Evolutionary conservation across 2,113 vertebrate genomes (phyloP).

Genomic region (Phoxinus phoxinus): DNA sequence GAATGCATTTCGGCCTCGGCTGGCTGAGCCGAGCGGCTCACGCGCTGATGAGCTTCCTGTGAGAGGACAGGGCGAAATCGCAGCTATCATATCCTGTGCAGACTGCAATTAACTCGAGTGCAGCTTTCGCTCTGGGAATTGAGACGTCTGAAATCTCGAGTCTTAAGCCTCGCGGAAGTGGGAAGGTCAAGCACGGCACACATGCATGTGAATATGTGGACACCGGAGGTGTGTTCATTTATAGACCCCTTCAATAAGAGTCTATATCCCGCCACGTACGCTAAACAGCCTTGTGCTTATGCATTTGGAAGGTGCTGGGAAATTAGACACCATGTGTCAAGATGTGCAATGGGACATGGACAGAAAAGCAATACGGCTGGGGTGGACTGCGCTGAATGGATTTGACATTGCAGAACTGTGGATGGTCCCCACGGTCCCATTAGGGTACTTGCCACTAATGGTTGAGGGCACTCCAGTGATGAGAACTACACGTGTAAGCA

Average conservation of each 20-base stretch:
- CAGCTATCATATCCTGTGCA: conserved; percentile 47
- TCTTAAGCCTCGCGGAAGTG: conserved; percentile 31
- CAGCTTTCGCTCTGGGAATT: conserved; percentile 49
- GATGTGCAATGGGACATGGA: conserved; percentile 31
- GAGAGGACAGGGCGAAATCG: conserved; percentile 41
- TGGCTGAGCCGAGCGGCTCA: conserved; percentile 34
- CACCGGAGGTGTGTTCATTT: conserved; percentile 11
- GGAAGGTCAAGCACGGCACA: conserved; percentile 32
- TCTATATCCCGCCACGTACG: conserved; percentile 28
- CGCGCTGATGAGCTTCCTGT: conserved; percentile 56
- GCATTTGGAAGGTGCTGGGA: conserved; percentile 10
- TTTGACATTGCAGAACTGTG: conserved; percentile 45
- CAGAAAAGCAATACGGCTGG: conserved; percentile 47
- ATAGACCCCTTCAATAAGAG: conserved; percentile 30
- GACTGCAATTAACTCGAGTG: conserved; percentile 61
- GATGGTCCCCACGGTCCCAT: conserved; percentile 47
- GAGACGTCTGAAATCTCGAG: conserved; percentile 46
- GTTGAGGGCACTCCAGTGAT: conserved; percentile 42
- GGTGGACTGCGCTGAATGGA: conserved; percentile 34
- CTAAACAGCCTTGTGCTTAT: conserved; percentile 36
- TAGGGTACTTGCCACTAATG: conserved; percentile 49
- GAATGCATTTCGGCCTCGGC: conserved; percentile 47
- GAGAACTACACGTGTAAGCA: conserved; percentile 45
- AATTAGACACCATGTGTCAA: conserved; percentile 8
- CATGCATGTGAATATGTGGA: conserved; percentile 12